Evolutionary conservation across 2,113 vertebrate species (phyloP), one percentile per base, ranked within the genome.

Genomic region (Ondatra zibethicus): DNA sequence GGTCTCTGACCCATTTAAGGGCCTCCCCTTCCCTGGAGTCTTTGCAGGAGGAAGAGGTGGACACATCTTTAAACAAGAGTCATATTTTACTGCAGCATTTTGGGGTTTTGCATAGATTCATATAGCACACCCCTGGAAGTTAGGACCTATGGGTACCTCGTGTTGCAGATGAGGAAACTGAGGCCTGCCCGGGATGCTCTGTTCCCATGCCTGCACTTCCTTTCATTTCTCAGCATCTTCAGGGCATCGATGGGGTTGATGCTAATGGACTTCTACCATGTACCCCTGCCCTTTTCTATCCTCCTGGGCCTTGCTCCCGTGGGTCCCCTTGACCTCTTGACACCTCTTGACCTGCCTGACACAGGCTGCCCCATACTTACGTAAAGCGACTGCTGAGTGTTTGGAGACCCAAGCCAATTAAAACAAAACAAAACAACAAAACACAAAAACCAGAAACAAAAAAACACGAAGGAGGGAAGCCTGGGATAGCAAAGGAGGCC

Each of bases 1-100:
- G 47, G 50, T 61, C 0, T 0, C 33, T 36, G n/a, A 4, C 19
- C 19, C 21, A 3, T 10, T 58, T 50, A 72, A 92, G 88, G 77
- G 70, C 11, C 65, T 12, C 65, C 29, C 9, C 0, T 19, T 3
- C 0, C 1, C 9, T 0, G 6, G 39, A 27, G 21, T 36, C 61
- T 65, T 50, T 50, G 72, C 39, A 70, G 75, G 70, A 84, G 36
- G 58, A 78, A n/a, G 75, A 77, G 13, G 1, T 19, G 16, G 29
- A 17, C 16, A 78, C 31, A 17, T 17, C 61, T 76, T 72, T 58
- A 88, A 87, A 63, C 29, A 86, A 65, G 61, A 42, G 13, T 77
- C 75, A 14, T 29, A 25, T 3, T 23, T 16, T 33, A 19, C 12
- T 50, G 7, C 2, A 9, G 27, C 14, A 50, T 70, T 36, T n/a